Percentiles rank a stretch among this genome's conserved stretches.
Evolutionary conservation across 2,113 vertebrate species (phyloP).

Genomic region (Aptenodytes patagonicus): DNA sequence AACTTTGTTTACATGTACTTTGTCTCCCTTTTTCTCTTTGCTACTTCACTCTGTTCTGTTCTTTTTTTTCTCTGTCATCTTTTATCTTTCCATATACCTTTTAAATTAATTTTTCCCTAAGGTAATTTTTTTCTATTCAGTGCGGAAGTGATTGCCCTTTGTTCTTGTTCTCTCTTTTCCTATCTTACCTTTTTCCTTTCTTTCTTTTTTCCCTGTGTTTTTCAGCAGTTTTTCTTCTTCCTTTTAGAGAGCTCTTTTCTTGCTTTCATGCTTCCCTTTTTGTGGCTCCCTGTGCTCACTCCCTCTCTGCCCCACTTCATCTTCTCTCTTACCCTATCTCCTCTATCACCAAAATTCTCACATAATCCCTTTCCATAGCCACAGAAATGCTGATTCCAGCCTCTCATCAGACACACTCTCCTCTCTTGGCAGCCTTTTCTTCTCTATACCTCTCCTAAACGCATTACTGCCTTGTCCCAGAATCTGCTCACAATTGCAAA

Average conservation of each 20-base stretch:
- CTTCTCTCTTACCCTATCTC: not conserved
- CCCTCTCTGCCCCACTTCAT: not conserved
- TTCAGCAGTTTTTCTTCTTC: not conserved
- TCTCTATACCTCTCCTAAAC: not conserved
- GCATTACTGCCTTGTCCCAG: not conserved
- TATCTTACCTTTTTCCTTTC: not conserved
- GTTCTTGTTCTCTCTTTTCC: not conserved
- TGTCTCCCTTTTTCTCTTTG: conserved; percentile 61
- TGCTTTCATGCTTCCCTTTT: not conserved
- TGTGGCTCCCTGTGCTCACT: not conserved
- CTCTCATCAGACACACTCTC: not conserved
- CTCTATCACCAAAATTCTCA: not conserved
- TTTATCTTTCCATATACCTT: not conserved
- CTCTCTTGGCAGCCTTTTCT: not conserved
- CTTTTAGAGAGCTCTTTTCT: not conserved
- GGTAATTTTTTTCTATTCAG: not conserved
- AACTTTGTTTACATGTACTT: conserved; percentile 23
- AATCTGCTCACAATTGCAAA: not conserved
- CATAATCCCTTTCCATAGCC: not conserved
- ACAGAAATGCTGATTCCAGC: not conserved
- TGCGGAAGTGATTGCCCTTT: not conserved
- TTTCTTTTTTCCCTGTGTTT: not conserved
- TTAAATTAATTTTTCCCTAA: not conserved
- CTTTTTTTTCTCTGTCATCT: not conserved
- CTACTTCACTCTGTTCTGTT: not conserved